Evolutionary conservation across 2,797 vertebrate genomes (phyloP), one percentile per base, ranked within the genome.

Genomic region (Enteromius mattozi): DNA sequence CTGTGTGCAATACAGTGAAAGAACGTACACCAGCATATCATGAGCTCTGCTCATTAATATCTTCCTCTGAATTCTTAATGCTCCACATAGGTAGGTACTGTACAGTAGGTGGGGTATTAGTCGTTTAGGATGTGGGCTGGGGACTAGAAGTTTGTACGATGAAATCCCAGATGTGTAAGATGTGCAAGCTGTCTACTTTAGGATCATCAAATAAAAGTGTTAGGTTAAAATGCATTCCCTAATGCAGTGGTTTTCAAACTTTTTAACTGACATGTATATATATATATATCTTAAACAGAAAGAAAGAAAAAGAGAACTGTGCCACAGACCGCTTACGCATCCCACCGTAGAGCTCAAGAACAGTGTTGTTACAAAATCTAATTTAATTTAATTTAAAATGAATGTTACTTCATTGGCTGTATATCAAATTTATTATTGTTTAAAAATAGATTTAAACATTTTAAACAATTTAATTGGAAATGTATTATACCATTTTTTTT

Each of bases 61-160:
- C n/a, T 75, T 61, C 30, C 59, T 45, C 37, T 70, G 59, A 84
- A 85, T 82, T 56, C 63, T 21, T 68, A 75, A 85, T 74, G 49
- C 21, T 80, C 17, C 27, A 76, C 59, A 47, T 75, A 13, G 68
- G 72, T 56, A 54, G 45, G 42, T 10, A 65, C 33, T n/a, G 37
- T 33, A 40, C 37, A 42, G 40, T 42, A 42, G 35, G 17, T 56
- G 33, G 6, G 8, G 2, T 27, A 13, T 35, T 59, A 45, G 3
- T 19, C 17, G 45, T 45, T 30, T 17, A 8, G 21, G 30, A 35
- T 75, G 19, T 7, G 47, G 49, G 17, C 10, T 7, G 6, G 49
- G 14, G 21, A 54, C 30, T 75, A 61, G 37, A 17, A n/a, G 10
- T 17, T 59, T 59, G 16, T 5, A 81, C 1, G 24, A 40, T 71